Base-by-base conservation (phyloP, 2,113 vertebrate species). In the Rhabdomys dilectus region DNA sequence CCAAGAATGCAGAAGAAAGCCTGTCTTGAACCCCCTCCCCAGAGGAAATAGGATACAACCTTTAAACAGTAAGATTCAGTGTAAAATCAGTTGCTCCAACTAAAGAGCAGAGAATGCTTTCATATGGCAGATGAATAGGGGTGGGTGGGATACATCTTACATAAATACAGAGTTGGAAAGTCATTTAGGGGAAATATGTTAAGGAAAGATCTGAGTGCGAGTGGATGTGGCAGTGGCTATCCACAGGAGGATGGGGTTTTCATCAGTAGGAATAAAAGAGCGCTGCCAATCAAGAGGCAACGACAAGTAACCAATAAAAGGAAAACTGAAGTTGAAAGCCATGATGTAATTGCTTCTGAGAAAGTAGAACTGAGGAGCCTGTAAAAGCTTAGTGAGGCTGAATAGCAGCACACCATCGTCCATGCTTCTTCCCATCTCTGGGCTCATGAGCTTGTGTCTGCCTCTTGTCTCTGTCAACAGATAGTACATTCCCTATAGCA, bases 21-120 rank as follows among this genome's bases (percentile, higher is more conserved):
- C 19, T 42, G n/a, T 24, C 72, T 73, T 73, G 72, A 73, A 42
- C 1, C 66, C 36, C n/a, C n/a, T 1, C 70, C 17, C 70, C 19
- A 21, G n/a, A 73, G n/a, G 21, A 73, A 73, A 73, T 73, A 73
- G 11, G 72, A 73, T 73, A 21, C 16, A n/a, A 70, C 4, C 34
- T 70, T 96, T 72, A 81, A 60, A 29, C 89, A 85, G 8, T 80
- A 82, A 93, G 34, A 84, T 36, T 94, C 48, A 75, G 85, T 60
- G 31, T 81, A 82, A 95, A 21, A 84, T 82, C 16, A 77, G 19
- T 60, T 91, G 77, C 22, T 78, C 70, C 9, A 16, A 94, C 86
- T 87, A 91, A 95, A 48, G 31, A 68, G 58, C 77, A 96, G 68
- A 92, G 58, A 90, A 45, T 75, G 26, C 78, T 95, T 95, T 96